Evolutionary conservation across 2,113 vertebrate genomes (phyloP).

Genomic region (Synchiropus splendidus): DNA sequence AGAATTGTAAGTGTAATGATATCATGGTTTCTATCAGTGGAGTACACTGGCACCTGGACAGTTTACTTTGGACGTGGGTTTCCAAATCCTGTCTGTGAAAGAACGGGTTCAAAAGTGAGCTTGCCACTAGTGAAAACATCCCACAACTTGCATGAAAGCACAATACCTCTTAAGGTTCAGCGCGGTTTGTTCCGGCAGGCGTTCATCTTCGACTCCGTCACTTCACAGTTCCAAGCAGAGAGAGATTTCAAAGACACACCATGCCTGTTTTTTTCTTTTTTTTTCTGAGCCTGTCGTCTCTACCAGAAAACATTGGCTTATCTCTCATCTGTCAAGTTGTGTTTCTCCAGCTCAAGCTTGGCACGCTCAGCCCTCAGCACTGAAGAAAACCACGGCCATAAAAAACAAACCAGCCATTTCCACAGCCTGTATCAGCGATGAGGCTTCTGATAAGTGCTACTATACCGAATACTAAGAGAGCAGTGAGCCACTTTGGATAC

Average conservation of each 20-base stretch:
- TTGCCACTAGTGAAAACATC: no score
- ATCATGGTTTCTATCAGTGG: no score
- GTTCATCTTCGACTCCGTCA: conserved; percentile 29
- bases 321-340: conserved; percentile 52
- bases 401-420: conserved; percentile 55
- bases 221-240: conserved; percentile 24
- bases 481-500: conserved; percentile 34
- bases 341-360: conserved; percentile 41
- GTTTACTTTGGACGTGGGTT: no score
- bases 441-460: conserved; percentile 49
- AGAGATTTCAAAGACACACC: conserved; percentile 44
- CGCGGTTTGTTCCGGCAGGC: no score
- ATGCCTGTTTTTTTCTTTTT: no score
- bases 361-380: conserved; percentile 31
- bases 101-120: no score
- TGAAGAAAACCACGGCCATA: conserved; percentile 29
- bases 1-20: no score
- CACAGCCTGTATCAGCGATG: conserved; percentile 56
- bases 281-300: conserved; percentile 43
- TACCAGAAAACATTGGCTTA: conserved; percentile 50
- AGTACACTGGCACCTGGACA: no score
- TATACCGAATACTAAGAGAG: conserved; percentile 32
- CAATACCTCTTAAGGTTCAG: no score
- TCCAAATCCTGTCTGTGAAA: no score
- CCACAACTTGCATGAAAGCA: no score